Evolutionary conservation across 2,888 invertebrate species (phyloP).

Genomic region (Brenthis ino): DNA sequence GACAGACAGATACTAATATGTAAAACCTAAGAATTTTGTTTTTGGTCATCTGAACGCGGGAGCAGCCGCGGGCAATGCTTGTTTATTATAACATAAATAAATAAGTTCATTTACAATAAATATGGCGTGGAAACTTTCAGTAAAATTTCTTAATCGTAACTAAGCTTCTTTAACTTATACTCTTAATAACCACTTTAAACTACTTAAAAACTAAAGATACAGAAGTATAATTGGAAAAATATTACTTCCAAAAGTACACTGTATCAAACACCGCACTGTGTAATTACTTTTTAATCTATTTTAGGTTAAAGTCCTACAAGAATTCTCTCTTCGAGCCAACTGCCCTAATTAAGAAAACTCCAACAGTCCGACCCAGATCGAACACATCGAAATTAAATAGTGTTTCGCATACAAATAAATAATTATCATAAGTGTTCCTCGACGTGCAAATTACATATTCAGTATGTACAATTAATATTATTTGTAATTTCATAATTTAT

Average conservation of each 20-base stretch:
- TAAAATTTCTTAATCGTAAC: no score
- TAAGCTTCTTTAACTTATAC: no score
- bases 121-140: no score
- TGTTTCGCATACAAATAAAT: constrained; percentile 16
- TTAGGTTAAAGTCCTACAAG: constrained; percentile 27
- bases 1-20: no score
- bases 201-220: not conserved
- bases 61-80: no score
- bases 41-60: no score
- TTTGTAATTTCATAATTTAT: no score
- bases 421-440: not conserved
- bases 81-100: not conserved
- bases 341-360: constrained; percentile 33
- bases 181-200: not conserved
- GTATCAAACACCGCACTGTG: constrained; percentile 16
- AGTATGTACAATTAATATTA: no score
- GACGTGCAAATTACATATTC: not conserved
- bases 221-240: not conserved
- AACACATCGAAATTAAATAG: constrained; percentile 23
- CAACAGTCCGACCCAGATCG: constrained; percentile 28
- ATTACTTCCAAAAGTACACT: constrained; percentile 3
- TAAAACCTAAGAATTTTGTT: no score
- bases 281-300: constrained; percentile 32
- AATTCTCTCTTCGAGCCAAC: constrained; percentile 28
- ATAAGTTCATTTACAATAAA: no score